Percentiles rank a stretch among this genome's conserved stretches.
Conservation (phyloP, 2,113 vertebrate species). For the Telmatochromis brichardi region DNA sequence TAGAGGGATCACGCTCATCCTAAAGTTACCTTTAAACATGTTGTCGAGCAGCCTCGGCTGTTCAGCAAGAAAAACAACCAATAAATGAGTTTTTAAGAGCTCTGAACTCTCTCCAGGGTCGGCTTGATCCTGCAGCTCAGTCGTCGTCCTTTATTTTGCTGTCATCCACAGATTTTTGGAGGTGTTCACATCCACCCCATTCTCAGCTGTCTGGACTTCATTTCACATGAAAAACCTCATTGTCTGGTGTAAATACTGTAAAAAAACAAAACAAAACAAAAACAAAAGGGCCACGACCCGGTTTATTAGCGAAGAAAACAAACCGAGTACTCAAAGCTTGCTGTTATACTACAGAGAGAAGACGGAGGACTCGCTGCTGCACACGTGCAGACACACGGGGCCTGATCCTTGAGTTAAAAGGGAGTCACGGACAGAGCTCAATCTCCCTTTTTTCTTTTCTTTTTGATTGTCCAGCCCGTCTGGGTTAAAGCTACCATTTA, state of each 20-base stretch:
- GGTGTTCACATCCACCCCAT: neutral
- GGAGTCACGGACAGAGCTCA: neutral
- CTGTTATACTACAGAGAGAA: neutral
- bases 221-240: neutral
- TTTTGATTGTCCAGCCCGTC: neutral
- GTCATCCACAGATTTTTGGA: neutral
- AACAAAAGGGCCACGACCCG: neutral
- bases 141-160: conserved; percentile 2
- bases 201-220: neutral
- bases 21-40: neutral
- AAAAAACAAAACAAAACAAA: neutral
- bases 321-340: neutral
- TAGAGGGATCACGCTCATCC: neutral
- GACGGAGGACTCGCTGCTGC: neutral
- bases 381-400: neutral
- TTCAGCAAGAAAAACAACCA: neutral
- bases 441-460: neutral
- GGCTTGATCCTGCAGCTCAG: neutral
- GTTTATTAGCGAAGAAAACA: neutral
- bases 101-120: neutral
- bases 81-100: neutral
- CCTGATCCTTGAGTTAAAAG: neutral
- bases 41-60: neutral
- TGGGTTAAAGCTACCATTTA: neutral
- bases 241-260: conserved; percentile 17